Base-by-base conservation (phyloP, 2,797 vertebrate genomes). In the Danio aesculapii region DNA sequence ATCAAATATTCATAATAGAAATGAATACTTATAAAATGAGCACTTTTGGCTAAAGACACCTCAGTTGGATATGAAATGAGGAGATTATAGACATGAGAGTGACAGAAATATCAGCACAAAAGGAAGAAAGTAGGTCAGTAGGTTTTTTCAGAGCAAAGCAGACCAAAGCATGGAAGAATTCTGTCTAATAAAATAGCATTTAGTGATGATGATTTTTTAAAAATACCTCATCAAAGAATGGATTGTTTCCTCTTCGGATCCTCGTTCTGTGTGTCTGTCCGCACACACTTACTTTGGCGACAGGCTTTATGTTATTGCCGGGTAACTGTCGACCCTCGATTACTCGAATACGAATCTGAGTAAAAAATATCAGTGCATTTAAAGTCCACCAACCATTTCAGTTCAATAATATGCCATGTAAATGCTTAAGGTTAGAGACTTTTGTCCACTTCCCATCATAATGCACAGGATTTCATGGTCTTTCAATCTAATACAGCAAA, bases 291-390 rank as follows among this genome's bases (percentile, higher is more conserved):
- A 97, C 96, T 92, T 98, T 99, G 43, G 96, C 96, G 64, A 99
- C 97, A 0, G 98, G 98, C 75, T 94, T 98, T 87, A 99, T 94
- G 89, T 98, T 98, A 94, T 98, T 98, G 79, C 98, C 97, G 46
- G 95, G 89, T 75, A 99, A 84, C 85, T 98, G 98, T 21, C 98
- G 95, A 61, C 94, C 95, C 86, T 98, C 95, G 0, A 98, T 96
- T 64, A 99, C 88, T 69, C 96, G 92, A 85, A 98, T 81, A 1
- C 98, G 96, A 83, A 99, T 96, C 98, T 98, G 85, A 77, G 62
- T 52, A 76, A 79, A 83, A 57, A 79, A 66, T 14, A 1, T 43
- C 75, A 75, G 39, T 83, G 21, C 75, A 16, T 81, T n/a, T 53
- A 44, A 41, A 75, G 11, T 49, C 53, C 39, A 16, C 0, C 1